These are phyloP conservation scores for Zelleria hepariella DNA, from an alignment of 2,888 invertebrate genomes.

Conservation along the genomic window DNA sequence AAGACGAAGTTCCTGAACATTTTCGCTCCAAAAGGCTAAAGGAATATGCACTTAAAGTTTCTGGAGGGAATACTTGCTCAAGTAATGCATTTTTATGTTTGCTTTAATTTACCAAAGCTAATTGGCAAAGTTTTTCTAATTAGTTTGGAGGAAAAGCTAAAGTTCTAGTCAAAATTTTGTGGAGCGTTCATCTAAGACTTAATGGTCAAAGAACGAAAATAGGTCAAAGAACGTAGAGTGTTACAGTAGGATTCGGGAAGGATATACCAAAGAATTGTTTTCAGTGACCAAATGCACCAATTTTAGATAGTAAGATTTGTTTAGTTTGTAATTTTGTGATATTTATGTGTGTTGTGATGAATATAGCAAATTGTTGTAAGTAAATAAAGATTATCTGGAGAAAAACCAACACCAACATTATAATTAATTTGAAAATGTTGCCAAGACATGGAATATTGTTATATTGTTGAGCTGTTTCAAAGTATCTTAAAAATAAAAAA, in stretches of 20 bases:
- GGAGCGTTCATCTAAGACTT: background rate
- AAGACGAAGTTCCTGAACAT: constrained; percentile 64
- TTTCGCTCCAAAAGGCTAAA: constrained; percentile 57
- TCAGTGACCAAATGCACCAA: too few species aligned
- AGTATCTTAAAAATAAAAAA: too few species aligned
- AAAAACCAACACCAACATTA: too few species aligned
- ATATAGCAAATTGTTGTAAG: background rate
- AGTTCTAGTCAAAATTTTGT: constrained; percentile 29
- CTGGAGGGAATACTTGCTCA: constrained; percentile 52
- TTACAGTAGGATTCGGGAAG: background rate
- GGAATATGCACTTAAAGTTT: constrained; percentile 10
- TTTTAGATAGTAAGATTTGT: constrained; percentile 18
- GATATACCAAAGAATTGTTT: constrained; percentile 8
- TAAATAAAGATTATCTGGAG: background rate
- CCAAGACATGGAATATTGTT: too few species aligned
- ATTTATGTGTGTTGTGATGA: constrained; percentile 46
- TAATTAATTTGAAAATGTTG: too few species aligned
- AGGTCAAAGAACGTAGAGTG: background rate
- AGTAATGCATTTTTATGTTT: constrained; percentile 50
- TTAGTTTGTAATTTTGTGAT: constrained; percentile 35
- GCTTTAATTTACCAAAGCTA: constrained; percentile 21
- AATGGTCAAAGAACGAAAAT: constrained; percentile 2
- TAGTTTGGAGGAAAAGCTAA: constrained; percentile 16
- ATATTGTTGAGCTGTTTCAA: too few species aligned
- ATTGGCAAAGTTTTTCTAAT: constrained; percentile 5